Evolutionary conservation across 2,888 invertebrate genomes (phyloP).

Genomic region (Papilio demoleus): DNA sequence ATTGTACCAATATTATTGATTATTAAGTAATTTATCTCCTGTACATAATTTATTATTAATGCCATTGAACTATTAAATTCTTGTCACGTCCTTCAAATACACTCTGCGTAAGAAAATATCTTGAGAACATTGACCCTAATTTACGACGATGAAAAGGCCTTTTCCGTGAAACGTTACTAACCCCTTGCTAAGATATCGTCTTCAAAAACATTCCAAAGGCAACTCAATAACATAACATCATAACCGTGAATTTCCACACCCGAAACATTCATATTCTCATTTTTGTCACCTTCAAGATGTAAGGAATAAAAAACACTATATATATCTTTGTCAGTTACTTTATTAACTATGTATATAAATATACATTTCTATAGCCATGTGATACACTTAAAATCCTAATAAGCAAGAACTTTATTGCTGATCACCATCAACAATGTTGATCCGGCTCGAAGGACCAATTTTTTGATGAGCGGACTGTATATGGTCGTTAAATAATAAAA

Average conservation of each 20-base stretch:
- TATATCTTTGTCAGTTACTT: too few relatives aligned
- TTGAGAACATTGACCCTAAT: conserved; percentile 31
- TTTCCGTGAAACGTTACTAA: conserved; percentile 6
- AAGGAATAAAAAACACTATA: too few relatives aligned
- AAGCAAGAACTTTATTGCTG: too few relatives aligned
- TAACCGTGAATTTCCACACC: not conserved
- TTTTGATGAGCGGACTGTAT: too few relatives aligned
- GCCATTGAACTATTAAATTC: conserved; percentile 34
- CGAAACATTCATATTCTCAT: not conserved
- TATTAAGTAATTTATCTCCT: conserved; percentile 24
- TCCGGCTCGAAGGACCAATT: too few relatives aligned
- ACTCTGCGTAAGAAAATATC: conserved; percentile 22
- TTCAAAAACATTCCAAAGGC: conserved; percentile 4
- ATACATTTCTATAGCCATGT: too few relatives aligned
- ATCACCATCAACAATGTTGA: too few relatives aligned
- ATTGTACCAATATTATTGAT: conserved; percentile 25
- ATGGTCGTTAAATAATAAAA: too few relatives aligned
- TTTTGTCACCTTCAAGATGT: not conserved
- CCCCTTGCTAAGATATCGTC: not conserved
- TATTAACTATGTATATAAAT: too few relatives aligned
- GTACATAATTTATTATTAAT: conserved; percentile 32
- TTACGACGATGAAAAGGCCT: conserved; percentile 20
- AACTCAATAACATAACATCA: not conserved
- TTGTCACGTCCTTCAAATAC: conserved; percentile 32
- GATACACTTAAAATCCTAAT: too few relatives aligned